Base-by-base conservation (phyloP, 2,888 invertebrate species). In the Hololepta plana region DNA sequence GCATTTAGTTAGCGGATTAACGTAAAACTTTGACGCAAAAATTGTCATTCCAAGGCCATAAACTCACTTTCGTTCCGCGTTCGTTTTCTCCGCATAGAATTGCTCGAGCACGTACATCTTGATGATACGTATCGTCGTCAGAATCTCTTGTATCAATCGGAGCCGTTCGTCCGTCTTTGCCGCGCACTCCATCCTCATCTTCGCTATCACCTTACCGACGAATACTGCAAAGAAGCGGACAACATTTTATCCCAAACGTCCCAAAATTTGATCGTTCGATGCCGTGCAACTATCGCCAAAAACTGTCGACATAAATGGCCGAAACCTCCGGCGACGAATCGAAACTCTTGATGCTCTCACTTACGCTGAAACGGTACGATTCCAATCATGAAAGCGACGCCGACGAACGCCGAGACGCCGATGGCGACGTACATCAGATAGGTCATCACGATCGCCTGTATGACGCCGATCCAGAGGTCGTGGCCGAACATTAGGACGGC, bases 51-150 rank as follows among this genome's bases (percentile, higher is more conserved):
- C n/a, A n/a, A n/a, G n/a, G 11, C 11, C 4, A 5, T 20, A 8
- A n/a, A n/a, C n/a, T n/a, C n/a, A 27, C 29, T 27, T 27, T 30
- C 32, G 23, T 30, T 25, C 32, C 24, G n/a, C n/a, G n/a, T n/a
- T n/a, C n/a, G n/a, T n/a, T n/a, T n/a, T n/a, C n/a, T n/a, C n/a
- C n/a, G 30, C 24, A 20, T 35, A 36, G 11, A 31, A 35, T 9
- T 35, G 27, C 25, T 36, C 36, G 35, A 35, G 35, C 12, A 64
- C 81, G 45, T 90, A 93, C 88, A 93, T 90, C 59, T 93, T 93
- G 37, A 93, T 82, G 0, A 91, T 85, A 55, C 85, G 72, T 46
- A 87, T 81, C 2, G 87, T 90, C 40, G 72, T 69, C 17, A 91
- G 70, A 22, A 85, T 75, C 57, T 87, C 91, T 46, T 80, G 85